Evolutionary conservation across 2,113 vertebrate species (phyloP).

Genomic region (Ageneiosus marmoratus): DNA sequence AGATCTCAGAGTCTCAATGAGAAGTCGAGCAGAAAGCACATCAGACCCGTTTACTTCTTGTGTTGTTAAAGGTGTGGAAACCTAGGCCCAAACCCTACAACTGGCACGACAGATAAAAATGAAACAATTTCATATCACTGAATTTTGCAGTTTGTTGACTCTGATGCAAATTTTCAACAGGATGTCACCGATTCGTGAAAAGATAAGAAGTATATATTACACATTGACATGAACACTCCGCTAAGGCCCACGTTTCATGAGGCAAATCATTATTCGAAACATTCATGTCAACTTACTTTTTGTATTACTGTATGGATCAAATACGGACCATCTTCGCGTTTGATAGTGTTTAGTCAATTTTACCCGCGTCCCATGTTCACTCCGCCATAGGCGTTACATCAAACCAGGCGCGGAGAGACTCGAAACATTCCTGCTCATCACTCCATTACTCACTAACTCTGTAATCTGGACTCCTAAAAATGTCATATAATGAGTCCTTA

Average conservation of each 20-base stretch:
- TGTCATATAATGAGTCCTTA: slow-evolving; percentile 58
- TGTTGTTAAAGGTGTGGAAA: slow-evolving; percentile 15
- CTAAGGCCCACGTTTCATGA: slow-evolving; percentile 47
- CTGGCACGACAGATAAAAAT: neutral
- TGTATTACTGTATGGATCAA: neutral
- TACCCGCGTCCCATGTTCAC: slow-evolving; percentile 64
- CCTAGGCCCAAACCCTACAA: slow-evolving; percentile 16
- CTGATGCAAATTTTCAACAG: slow-evolving; percentile 19
- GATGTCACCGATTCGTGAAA: slow-evolving; percentile 4
- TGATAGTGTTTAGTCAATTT: slow-evolving; percentile 14
- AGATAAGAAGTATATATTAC: neutral
- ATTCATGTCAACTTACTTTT: neutral
- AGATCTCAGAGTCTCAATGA: slow-evolving; percentile 21
- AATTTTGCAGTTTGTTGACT: neutral
- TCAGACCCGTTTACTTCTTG: neutral
- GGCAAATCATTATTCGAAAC: neutral
- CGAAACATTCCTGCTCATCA: slow-evolving; percentile 39
- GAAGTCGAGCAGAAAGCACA: slow-evolving; percentile 32
- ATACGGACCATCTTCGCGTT: neutral
- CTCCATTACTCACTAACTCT: neutral
- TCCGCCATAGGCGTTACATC: slow-evolving; percentile 71
- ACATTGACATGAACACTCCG: neutral
- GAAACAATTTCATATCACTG: slow-evolving; percentile 25
- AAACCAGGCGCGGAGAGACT: slow-evolving; percentile 53
- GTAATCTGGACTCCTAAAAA: neutral